Evolutionary conservation across 2,113 vertebrate species (phyloP), one percentile per base, ranked within the genome.

Genomic region (Chaenogobius annularis): DNA sequence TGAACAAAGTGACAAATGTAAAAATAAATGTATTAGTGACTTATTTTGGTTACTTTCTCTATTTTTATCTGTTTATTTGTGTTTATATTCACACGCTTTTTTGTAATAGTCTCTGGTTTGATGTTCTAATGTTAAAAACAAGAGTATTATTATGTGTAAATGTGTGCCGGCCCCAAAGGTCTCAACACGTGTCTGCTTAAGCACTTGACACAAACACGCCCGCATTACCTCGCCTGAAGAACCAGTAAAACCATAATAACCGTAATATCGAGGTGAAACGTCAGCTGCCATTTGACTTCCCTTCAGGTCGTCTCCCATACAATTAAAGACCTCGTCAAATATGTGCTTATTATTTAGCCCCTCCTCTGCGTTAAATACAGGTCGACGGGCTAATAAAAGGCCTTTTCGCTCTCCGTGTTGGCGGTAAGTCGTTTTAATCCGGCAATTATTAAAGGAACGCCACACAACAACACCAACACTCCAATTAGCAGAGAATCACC

Each of bases 401-500:
- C 55, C 70, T 52, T 76, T 66, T 55, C 62, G 44, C 62, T 23
- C 58, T 62, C 63, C 22, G 3, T 65, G 69, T 46, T 64, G 48
- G 68, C 70, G 74, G 72, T 82, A 74, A 89, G 73, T 58, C 56
- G 69, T 72, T 66, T 48, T 72, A 87, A 84, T 84, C 73, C 70
- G 70, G 22, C 73, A 61, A 26, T 84, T 80, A 78, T 71, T 58
- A 70, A 80, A 37, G 66, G 35, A 61, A 75, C 23, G 55, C 70
- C 68, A 73, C 70, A 72, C 66, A 73, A 52, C 1, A 26, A 73
- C 61, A 48, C 70, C 81, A 74, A 78, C 73, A 65, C 62, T 85
- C 83, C 73, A 85, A 87, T 90, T 90, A 89, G 72, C 80, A 10
- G 74, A 15, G 46, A 75, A 88, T 91, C 72, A 88, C 73, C 48